Evolutionary conservation across 2,113 vertebrate species (phyloP).

Genomic region (Misgurnus anguillicaudatus): DNA sequence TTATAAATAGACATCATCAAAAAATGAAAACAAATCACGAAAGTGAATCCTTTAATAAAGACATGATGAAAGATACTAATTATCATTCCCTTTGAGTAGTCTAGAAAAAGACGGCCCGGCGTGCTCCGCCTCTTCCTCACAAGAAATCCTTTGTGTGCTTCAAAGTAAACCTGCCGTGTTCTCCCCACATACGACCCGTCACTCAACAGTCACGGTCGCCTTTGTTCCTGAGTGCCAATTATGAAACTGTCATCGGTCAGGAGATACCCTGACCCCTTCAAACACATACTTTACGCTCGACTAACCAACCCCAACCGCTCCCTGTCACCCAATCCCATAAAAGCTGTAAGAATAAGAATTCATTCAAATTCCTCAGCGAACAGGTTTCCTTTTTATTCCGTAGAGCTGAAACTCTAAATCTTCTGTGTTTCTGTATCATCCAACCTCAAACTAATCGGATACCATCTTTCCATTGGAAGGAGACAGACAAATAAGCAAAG

Average conservation of each 20-base stretch:
- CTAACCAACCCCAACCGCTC: background rate
- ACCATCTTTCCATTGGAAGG: background rate
- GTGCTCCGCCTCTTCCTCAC: background rate
- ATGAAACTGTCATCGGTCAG: conserved; percentile 28
- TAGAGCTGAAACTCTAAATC: background rate
- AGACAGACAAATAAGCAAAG: background rate
- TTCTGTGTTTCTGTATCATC: background rate
- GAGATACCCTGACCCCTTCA: conserved; percentile 25
- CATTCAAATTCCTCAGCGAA: background rate
- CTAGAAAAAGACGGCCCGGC: background rate
- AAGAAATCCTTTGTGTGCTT: conserved; percentile 29
- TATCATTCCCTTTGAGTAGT: background rate
- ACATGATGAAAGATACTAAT: background rate
- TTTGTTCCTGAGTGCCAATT: conserved; percentile 33
- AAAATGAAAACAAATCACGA: background rate
- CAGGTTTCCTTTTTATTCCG: background rate
- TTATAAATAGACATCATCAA: too few species aligned
- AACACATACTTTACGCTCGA: background rate
- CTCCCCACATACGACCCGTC: background rate
- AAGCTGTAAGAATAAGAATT: background rate
- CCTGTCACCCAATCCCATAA: background rate
- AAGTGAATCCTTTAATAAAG: background rate
- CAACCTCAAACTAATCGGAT: conserved; percentile 3
- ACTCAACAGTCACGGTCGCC: background rate
- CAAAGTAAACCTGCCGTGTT: conserved; percentile 19